Conservation (phyloP, 2,797 vertebrate species). For the Glyptemys insculpta region DNA sequence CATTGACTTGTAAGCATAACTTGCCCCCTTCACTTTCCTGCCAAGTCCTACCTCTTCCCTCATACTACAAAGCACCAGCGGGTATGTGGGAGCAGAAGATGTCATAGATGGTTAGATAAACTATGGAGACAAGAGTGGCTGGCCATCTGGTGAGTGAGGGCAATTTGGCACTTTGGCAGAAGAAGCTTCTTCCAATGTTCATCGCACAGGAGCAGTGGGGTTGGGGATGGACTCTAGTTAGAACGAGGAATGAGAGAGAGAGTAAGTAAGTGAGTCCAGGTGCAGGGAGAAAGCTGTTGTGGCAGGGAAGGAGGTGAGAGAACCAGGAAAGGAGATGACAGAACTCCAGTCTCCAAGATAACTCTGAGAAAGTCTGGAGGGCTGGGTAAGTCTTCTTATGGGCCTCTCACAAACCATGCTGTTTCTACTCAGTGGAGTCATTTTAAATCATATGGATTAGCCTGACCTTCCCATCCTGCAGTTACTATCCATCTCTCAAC, state of each 20-base stretch:
- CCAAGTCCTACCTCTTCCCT: neutral
- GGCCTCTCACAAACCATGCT: neutral
- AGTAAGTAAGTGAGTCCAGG: neutral
- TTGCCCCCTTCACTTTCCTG: neutral
- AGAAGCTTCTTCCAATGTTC: neutral
- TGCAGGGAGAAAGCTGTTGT: neutral
- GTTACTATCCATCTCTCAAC: neutral
- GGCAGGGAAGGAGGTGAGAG: neutral
- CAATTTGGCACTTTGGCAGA: neutral
- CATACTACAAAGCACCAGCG: neutral
- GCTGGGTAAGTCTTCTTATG: neutral
- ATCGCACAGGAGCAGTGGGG: neutral
- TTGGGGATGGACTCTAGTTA: neutral
- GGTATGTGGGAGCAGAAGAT: neutral
- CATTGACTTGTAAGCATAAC: neutral
- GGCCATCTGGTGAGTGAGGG: neutral
- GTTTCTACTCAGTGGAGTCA: neutral
- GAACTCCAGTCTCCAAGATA: neutral
- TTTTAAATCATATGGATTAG: neutral
- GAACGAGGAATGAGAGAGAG: neutral
- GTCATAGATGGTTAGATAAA: neutral
- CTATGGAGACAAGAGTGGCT: neutral
- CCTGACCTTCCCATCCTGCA: neutral
- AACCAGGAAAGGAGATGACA: neutral
- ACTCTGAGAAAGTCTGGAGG: neutral